phyloP scores from a whole-genome alignment of 2,888 invertebrate genomes.

The Piscicola geometra region DNA sequence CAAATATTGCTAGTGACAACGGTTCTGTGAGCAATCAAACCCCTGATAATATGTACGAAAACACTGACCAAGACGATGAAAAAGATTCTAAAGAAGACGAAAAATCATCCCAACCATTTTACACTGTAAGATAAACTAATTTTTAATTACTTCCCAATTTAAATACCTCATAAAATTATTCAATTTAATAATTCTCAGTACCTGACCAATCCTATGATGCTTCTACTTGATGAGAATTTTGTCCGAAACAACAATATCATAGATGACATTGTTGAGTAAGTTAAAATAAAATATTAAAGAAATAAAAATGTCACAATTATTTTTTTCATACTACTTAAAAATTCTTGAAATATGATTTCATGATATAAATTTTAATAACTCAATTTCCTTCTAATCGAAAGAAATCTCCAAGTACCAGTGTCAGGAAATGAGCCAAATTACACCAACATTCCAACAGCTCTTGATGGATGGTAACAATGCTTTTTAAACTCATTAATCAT shows the following conservation, averaged over 20 bases:
- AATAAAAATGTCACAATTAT: too few relatives aligned
- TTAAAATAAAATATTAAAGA: slow-evolving; percentile 7
- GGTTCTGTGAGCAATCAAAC: neutral
- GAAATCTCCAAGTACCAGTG: neutral
- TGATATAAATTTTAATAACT: neutral
- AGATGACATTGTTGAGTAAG: slow-evolving; percentile 51
- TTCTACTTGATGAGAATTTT: slow-evolving; percentile 48
- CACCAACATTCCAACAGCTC: slow-evolving; percentile 49
- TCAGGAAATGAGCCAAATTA: slow-evolving; percentile 46
- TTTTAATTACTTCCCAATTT: neutral
- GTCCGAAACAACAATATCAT: slow-evolving; percentile 48
- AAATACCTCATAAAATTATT: slow-evolving; percentile 13
- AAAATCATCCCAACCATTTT: slow-evolving; percentile 14
- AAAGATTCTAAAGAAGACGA: slow-evolving; percentile 14
- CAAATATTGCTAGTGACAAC: slow-evolving; percentile 10
- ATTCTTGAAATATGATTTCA: slow-evolving; percentile 15
- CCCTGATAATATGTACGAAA: neutral
- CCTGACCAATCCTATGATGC: slow-evolving; percentile 50
- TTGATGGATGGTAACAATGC: slow-evolving; percentile 50
- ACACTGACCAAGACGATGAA: slow-evolving; percentile 18
- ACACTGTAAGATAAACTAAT: neutral
- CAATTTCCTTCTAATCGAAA: neutral
- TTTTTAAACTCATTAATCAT: too few relatives aligned
- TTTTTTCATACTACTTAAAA: neutral
- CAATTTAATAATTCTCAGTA: slow-evolving; percentile 20